Evolutionary conservation across 2,113 vertebrate species (phyloP).

Genomic region (Egretta garzetta): DNA sequence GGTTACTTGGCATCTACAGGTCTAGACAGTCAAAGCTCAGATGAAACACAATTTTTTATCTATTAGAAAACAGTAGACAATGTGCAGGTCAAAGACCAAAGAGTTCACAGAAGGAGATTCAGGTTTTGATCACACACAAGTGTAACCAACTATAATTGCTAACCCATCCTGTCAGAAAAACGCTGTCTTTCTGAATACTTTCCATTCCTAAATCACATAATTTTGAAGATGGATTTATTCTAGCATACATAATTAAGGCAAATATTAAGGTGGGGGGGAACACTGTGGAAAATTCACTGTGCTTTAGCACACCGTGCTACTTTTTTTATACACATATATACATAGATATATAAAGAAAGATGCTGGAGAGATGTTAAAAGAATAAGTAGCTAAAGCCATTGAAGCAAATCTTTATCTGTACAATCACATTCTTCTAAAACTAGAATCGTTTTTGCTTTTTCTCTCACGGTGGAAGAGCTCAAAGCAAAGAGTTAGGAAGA

Average conservation of each 20-base stretch:
- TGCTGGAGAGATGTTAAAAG: not conserved
- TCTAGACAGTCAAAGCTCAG: not conserved
- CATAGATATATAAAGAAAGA: not conserved
- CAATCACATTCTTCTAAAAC: not conserved
- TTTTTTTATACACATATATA: not conserved
- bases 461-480: not conserved
- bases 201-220: slow-evolving; percentile 7
- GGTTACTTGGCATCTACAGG: not conserved
- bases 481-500: not conserved
- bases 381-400: not conserved
- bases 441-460: not conserved
- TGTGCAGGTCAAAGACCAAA: slow-evolving; percentile 4
- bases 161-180: slow-evolving; percentile 57
- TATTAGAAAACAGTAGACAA: slow-evolving; percentile 30
- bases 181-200: slow-evolving; percentile 18
- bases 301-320: not conserved
- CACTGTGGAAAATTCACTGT: not conserved
- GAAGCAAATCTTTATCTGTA: not conserved
- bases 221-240: slow-evolving; percentile 66
- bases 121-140: slow-evolving; percentile 17
- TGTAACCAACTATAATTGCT: slow-evolving; percentile 42
- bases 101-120: slow-evolving; percentile 32
- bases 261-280: not conserved
- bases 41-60: not conserved
- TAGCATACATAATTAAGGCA: slow-evolving; percentile 6